Evolutionary conservation across 2,113 vertebrate genomes (phyloP), one percentile per base, ranked within the genome.

Genomic region (Bos indicus): DNA sequence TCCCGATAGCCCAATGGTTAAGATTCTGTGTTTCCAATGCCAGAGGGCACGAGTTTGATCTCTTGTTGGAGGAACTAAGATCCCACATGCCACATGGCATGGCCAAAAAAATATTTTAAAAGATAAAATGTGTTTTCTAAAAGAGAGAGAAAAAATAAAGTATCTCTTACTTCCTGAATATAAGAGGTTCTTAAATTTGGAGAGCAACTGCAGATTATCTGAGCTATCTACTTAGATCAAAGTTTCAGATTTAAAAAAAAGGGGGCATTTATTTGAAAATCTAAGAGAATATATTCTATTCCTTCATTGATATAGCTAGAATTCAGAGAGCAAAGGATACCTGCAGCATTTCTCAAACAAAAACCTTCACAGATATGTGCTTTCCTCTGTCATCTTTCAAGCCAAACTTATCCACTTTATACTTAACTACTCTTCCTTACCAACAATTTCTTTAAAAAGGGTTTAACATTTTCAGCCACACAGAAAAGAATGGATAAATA

Each of bases 111-210:
- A 43, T 43, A 43, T 43, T 77, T 77, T 77, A 26, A 71, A 64
- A 64, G 62, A 71, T 77, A 77, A 77, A 77, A 77, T 40, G 40
- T 77, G 13, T 43, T 77, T 77, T 77, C 23, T 43, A 77, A 43
- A 77, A 43, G 23, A 77, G 9, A 71, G 71, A 77, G 40, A 77
- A 77, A 93, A 97, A 96, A n/a, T 92, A 93, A 97, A 96, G n/a
- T 90, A 93, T 40, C 36, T 48, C 40, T 82, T 78, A 80, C 19
- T 86, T 97, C 21, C n/a, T 80, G 12, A 85, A 83, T 82, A 67
- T 88, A 82, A 33, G 23, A 30, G 64, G 17, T 85, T 90, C 43
- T 93, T 71, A 96, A 78, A 12, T 91, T 16, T 87, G 83, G 59
- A 81, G 56, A 87, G 30, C 36, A 92, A 57, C 1, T 87, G 56